Conservation (phyloP, 2,888 invertebrate genomes). For the Teleiodes luculella region DNA sequence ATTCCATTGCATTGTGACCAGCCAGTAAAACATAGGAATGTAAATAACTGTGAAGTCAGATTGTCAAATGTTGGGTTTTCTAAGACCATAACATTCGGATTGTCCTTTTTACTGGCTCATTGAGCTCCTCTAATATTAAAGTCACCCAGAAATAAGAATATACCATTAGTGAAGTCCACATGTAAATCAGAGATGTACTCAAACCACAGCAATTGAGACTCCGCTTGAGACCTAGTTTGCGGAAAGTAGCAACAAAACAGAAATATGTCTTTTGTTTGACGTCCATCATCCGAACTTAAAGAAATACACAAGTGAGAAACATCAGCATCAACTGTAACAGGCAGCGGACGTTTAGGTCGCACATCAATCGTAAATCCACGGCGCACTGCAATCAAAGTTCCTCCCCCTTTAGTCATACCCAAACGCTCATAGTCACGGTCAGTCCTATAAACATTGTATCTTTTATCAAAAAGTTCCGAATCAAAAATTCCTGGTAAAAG, state of each 20-base stretch:
- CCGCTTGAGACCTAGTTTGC: background rate
- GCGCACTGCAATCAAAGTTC: background rate
- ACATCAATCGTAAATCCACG: background rate
- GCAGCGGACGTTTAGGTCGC: background rate
- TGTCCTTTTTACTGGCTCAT: background rate
- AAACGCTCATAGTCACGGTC: background rate
- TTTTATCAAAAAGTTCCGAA: background rate
- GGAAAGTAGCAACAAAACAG: constrained; percentile 12
- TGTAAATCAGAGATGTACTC: constrained; percentile 4
- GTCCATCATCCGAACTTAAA: background rate
- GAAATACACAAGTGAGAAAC: background rate
- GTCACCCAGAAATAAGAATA: background rate
- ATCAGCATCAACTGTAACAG: background rate
- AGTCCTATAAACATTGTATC: background rate
- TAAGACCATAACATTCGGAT: background rate
- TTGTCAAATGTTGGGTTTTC: background rate
- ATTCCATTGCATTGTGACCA: constrained; percentile 13
- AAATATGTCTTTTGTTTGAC: background rate
- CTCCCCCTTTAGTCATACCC: background rate
- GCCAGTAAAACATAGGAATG: constrained; percentile 6
- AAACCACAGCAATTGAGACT: background rate
- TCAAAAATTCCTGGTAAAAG: constrained; percentile 3
- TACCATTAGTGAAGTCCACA: background rate
- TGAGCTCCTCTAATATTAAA: constrained; percentile 7
- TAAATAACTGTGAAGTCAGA: constrained; percentile 4